Base-by-base conservation (phyloP, 2,797 vertebrate species). In the Orestias chungarensis region DNA sequence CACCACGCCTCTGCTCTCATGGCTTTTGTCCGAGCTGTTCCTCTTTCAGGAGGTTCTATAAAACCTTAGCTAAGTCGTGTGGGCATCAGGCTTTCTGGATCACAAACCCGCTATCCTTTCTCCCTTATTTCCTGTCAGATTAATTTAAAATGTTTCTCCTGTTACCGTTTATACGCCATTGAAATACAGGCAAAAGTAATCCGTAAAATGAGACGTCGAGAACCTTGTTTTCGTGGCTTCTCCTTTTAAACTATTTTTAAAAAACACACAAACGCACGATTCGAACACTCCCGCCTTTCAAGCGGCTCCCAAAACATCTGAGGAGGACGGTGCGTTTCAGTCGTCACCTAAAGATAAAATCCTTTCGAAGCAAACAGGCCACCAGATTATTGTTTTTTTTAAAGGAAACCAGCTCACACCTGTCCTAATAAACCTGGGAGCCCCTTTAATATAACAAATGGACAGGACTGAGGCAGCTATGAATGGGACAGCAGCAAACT, bases 11-110 rank as follows among this genome's bases (percentile, higher is more conserved):
- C 75, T 62, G 68, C 86, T 81, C 73, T 78, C 76, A 77, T 68
- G 23, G 78, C 86, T 84, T 89, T 92, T 91, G 83, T 92, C 71
- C 65, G 54, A 70, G 69, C 80, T 55, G 77, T 78, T 54, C 57
- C 46, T 7, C 67, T 66, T 42, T 66, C 66, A 62, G 70, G 54
- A 75, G 42, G 52, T 78, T 82, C 50, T 76, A 43, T 73, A 57
- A 79, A 49, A 75, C 78, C 68, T 43, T 52, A 47, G 43, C 61
- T 43, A n/a, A 1, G 74, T 7, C 77, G 66, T 72, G 78, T 67
- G 73, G 75, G 71, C 64, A 59, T 52, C 61, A 75, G 15, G 42
- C 35, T 47, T 71, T 66, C 70, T 69, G 66, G 84, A 79, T 71
- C 12, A 0, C 47, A 74, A 50, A 62, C 50, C 17, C 20, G 1